Conservation (phyloP, 2,888 invertebrate genomes). For the Hoplodrina ambigua region DNA sequence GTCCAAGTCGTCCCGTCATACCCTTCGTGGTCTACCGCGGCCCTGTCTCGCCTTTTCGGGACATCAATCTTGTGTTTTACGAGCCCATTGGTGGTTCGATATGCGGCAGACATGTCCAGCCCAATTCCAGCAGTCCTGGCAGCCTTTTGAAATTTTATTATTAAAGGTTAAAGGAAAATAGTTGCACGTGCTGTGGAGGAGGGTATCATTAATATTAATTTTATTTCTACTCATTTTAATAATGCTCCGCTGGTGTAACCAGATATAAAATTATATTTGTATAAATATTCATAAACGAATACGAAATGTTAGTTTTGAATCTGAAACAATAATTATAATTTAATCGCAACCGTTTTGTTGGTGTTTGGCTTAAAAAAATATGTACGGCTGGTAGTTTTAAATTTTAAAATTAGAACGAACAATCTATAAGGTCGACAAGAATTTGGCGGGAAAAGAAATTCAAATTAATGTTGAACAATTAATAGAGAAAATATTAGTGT, state of each 20-base stretch:
- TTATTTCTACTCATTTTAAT: constrained; percentile 27
- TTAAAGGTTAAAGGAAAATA: constrained; percentile 7
- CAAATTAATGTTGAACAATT: too few species aligned
- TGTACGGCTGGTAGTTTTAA: neutral
- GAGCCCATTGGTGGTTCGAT: too few species aligned
- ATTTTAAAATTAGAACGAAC: neutral
- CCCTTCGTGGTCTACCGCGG: too few species aligned
- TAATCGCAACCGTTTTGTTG: neutral
- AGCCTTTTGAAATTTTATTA: neutral
- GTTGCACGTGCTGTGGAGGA: constrained; percentile 15
- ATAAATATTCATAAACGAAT: constrained; percentile 17
- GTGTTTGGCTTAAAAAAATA: neutral
- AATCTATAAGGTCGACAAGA: neutral
- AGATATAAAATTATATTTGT: neutral
- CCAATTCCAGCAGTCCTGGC: too few species aligned
- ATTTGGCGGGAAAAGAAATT: too few species aligned
- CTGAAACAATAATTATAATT: constrained; percentile 1
- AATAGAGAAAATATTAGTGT: neutral
- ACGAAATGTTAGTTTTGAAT: constrained; percentile 18
- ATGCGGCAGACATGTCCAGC: too few species aligned
- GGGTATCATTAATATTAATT: constrained; percentile 31
- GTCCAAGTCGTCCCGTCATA: too few species aligned
- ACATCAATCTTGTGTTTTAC: too few species aligned
- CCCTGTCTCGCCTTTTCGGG: too few species aligned
- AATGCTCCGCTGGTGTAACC: constrained; percentile 14